Base-by-base conservation (phyloP, 2,113 vertebrate species). In the Heliornis fulica region DNA sequence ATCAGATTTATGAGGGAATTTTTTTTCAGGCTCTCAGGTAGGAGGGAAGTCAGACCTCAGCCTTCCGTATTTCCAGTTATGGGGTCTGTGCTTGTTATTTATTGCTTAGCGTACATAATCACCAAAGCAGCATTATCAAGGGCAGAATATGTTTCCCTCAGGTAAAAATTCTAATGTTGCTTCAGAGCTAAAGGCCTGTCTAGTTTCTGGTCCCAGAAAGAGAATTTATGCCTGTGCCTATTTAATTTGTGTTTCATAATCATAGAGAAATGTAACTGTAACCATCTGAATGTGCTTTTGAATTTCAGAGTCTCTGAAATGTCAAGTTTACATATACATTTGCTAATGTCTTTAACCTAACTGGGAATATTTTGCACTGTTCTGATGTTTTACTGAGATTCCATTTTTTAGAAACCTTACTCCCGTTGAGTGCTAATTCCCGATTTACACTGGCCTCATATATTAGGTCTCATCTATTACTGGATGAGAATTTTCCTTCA, bases 401-500 rank as follows among this genome's bases (percentile, higher is more conserved):
- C 46, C 32, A 22, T 72, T 88, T 90, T 56, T 56, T 89, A 83
- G 85, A 74, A 81, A 19, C 41, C 63, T 86, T 77, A 70, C 45
- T 94, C 31, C 48, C 36, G 36, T 60, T 79, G 15, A 72, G 36
- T 53, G 28, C 32, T 85, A 87, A 87, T 90, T 85, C 40, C n/a
- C 72, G 60, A 61, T 19, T 56, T 87, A 71, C 48, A 95, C 46
- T 51, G 69, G 48, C 50, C 54, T 81, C 17, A 13, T 77, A 80
- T 23, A 77, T 89, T 89, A 83, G 75, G 11, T 87, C 63, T 97
- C 65, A 75, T 94, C 91, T 97, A 31, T 93, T 96, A 87, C 41
- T 83, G 83, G 79, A 89, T 89, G 90, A 92, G 93, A 97, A 90
- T 97, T 96, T 87, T 95, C 92, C 83, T 87, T 93, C 71, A 56